Conservation (phyloP, 2,888 invertebrate genomes). For the Eupithecia insigniata region DNA sequence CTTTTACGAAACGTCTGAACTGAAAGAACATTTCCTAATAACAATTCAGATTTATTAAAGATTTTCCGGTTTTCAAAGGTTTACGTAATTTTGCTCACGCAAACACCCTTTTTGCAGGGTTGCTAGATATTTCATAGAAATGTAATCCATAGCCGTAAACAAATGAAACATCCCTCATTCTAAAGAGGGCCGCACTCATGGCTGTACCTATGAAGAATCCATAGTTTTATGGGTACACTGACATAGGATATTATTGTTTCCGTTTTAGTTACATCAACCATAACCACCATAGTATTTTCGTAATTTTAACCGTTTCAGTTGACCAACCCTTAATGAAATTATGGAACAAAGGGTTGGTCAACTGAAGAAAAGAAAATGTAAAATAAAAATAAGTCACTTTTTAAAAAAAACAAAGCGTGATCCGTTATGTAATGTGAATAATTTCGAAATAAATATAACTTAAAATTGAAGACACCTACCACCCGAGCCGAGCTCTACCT, state of each 20-base stretch:
- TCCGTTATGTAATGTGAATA: background rate
- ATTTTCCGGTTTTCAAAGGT: background rate
- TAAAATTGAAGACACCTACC: background rate
- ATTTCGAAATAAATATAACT: background rate
- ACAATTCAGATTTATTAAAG: background rate
- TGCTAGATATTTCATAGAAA: constrained; percentile 1
- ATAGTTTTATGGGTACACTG: constrained; percentile 10
- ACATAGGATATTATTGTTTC: constrained; percentile 18
- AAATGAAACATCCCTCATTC: background rate
- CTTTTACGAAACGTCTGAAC: background rate
- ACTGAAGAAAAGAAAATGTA: background rate
- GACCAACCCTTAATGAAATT: background rate
- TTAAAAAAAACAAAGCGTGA: background rate
- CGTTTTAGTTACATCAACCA: background rate
- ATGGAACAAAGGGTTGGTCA: too few relatives aligned
- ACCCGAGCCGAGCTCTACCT: too few relatives aligned
- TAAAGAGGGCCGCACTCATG: background rate
- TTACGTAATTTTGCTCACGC: background rate
- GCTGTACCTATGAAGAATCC: background rate
- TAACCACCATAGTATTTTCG: background rate
- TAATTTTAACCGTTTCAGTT: background rate
- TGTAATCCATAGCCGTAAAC: background rate
- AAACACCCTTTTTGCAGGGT: background rate
- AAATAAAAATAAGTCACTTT: background rate
- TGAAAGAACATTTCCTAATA: background rate